Conservation (phyloP, 2,797 vertebrate genomes). For the Coccyzus lansbergi region DNA sequence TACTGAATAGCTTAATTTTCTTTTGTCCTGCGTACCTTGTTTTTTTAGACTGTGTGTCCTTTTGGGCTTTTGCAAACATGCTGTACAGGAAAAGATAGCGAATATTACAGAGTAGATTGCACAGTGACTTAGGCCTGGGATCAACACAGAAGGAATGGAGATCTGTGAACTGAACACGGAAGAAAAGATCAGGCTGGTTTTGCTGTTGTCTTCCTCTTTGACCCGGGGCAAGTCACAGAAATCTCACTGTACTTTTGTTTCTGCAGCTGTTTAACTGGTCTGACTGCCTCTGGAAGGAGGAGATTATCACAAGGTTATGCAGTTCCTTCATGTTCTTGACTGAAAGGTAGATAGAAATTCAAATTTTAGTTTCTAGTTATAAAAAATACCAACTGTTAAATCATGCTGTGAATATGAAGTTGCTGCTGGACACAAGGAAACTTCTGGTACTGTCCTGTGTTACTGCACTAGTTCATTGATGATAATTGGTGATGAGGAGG, state of each 20-base stretch:
- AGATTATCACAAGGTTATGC: not conserved
- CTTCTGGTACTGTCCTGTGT: not conserved
- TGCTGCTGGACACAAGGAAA: not conserved
- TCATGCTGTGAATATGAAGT: not conserved
- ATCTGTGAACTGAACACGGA: not conserved
- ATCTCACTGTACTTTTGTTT: not conserved
- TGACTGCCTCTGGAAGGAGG: not conserved
- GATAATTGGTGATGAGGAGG: no score
- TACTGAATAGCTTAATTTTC: not conserved
- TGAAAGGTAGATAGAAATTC: not conserved
- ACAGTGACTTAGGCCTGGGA: not conserved
- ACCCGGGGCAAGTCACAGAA: not conserved
- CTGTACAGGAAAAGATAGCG: not conserved
- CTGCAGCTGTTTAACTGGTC: not conserved
- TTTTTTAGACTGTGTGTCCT: not conserved
- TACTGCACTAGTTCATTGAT: not conserved
- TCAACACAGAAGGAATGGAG: not conserved
- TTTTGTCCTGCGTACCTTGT: not conserved
- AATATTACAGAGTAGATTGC: not conserved
- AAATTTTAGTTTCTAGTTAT: not conserved
- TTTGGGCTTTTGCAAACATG: not conserved
- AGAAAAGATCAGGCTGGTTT: not conserved
- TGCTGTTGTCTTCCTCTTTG: not conserved
- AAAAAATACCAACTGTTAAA: not conserved
- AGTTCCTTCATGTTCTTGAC: not conserved